Evolutionary conservation across 2,888 invertebrate species (phyloP).

Genomic region (Drosophila monieri): DNA sequence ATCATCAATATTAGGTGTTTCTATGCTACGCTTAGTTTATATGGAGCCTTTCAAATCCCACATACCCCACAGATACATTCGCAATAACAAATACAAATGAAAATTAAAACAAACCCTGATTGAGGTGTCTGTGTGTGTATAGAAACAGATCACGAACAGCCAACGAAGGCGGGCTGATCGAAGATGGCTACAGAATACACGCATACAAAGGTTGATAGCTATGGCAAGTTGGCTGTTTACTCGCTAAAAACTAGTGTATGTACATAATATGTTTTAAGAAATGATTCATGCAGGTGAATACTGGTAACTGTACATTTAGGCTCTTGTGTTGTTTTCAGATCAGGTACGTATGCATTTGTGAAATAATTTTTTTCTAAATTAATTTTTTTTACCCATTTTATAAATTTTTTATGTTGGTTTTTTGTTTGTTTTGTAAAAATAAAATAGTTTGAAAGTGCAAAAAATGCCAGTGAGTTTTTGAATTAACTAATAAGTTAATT

Average conservation of each 20-base stretch:
- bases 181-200: slow-evolving; percentile 58
- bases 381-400: too few species aligned
- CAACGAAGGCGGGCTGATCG: slow-evolving; percentile 65
- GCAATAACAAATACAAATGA: slow-evolving; percentile 24
- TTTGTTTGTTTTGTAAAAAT: too few species aligned
- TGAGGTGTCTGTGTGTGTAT: slow-evolving; percentile 39
- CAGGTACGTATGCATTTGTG: too few species aligned
- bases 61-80: slow-evolving; percentile 44
- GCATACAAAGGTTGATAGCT: slow-evolving; percentile 13
- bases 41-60: slow-evolving; percentile 61
- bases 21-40: slow-evolving; percentile 63
- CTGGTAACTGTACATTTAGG: too few species aligned
- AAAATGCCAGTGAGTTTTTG: too few species aligned
- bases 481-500: too few species aligned
- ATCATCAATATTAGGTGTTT: slow-evolving; percentile 47
- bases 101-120: slow-evolving; percentile 15
- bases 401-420: too few species aligned
- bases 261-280: background rate
- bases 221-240: slow-evolving; percentile 19
- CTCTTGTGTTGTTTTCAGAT: too few species aligned
- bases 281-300: background rate
- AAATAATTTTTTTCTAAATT: too few species aligned
- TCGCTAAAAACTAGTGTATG: background rate
- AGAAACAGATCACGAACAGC: slow-evolving; percentile 58
- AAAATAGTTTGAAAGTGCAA: too few species aligned